These are phyloP conservation scores for Microcebus lehilahytsara DNA, from an alignment of 2,113 vertebrate species.

Conservation along the genomic window DNA sequence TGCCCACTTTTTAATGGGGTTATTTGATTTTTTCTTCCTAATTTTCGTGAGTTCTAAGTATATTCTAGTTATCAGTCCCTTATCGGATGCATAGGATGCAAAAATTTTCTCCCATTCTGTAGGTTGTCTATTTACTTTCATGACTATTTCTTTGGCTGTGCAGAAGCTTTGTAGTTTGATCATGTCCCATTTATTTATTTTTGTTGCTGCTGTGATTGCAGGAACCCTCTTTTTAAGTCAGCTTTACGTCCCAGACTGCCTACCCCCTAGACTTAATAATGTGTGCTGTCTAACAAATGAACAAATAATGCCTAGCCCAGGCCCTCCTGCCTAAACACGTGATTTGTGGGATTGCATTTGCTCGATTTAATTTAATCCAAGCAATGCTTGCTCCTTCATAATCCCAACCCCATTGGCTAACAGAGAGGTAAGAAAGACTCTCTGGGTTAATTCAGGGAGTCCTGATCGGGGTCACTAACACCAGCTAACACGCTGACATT, in stretches of 20 bases:
- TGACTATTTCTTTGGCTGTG: no score
- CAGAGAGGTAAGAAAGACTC: neutral
- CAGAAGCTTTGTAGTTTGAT: no score
- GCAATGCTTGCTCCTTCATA: neutral
- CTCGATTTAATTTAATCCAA: conserved; percentile 11
- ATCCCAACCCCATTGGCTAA: neutral
- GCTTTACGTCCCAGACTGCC: neutral
- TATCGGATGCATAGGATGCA: no score
- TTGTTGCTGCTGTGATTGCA: no score
- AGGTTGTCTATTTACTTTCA: no score
- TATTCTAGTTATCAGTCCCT: no score
- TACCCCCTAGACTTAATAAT: neutral
- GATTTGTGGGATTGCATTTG: neutral
- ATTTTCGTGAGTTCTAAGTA: no score
- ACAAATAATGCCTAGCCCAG: neutral
- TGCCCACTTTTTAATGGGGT: no score
- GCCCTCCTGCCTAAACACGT: neutral
- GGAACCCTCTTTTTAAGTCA: neutral
- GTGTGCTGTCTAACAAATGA: neutral
- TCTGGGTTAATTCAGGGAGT: neutral
- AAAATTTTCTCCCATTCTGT: no score
- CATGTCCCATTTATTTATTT: no score
- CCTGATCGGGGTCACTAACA: neutral
- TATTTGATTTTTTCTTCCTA: no score
- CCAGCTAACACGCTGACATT: neutral